These are phyloP conservation scores for Crotalus viridis DNA, from an alignment of 2,113 vertebrate species.

Conservation along the genomic window DNA sequence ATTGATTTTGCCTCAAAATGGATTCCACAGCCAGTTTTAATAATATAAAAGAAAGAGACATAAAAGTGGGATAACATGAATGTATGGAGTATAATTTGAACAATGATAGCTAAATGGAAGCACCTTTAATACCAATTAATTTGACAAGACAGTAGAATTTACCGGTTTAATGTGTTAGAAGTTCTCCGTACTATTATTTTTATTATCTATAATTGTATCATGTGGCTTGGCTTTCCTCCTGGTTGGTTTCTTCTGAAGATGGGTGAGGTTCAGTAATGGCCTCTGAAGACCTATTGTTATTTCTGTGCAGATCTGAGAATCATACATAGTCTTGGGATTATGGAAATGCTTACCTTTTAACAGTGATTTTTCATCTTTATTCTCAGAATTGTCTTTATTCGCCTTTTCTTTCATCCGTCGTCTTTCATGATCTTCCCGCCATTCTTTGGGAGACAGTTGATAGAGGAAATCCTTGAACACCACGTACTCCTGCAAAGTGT, in stretches of 20 bases:
- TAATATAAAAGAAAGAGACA: not conserved
- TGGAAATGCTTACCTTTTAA: constrained; percentile 35
- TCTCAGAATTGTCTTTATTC: not conserved
- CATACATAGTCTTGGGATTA: not conserved
- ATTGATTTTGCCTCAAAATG: not conserved
- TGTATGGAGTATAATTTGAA: not conserved
- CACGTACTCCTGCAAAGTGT: constrained; percentile 80
- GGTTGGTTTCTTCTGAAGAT: not conserved
- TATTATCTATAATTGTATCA: not conserved
- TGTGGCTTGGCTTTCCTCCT: not conserved
- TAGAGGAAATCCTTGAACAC: constrained; percentile 84
- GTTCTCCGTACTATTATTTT: not conserved
- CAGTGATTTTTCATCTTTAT: fast-evolving
- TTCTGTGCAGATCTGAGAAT: not conserved
- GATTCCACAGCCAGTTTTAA: not conserved
- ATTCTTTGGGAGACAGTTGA: constrained; percentile 82
- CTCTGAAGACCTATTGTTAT: not conserved
- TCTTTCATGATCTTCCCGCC: constrained; percentile 72
- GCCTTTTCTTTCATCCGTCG: constrained; percentile 38
- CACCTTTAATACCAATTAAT: not conserved
- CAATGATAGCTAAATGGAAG: not conserved
- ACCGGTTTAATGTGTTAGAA: not conserved
- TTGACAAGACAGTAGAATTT: not conserved
- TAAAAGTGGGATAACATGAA: not conserved
- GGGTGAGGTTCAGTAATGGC: too few species aligned